Evolutionary conservation across 2,888 invertebrate species (phyloP).

Genomic region (Tinea pellionella): DNA sequence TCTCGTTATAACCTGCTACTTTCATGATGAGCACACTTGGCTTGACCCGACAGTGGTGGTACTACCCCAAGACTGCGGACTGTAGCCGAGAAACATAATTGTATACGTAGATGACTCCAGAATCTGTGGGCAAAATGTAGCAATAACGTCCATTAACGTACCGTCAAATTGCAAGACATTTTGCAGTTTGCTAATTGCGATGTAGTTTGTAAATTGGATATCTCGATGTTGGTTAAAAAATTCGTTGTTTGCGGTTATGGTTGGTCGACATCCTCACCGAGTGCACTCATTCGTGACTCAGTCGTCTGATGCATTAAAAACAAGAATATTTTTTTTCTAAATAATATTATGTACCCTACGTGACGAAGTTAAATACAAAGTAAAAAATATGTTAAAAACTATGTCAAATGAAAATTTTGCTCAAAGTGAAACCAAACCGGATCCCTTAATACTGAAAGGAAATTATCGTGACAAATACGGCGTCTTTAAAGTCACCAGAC

Average conservation of each 20-base stretch:
- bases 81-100: no score
- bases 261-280: slow-evolving; percentile 45
- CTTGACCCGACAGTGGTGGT: no score
- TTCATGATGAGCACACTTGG: no score
- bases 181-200: no score
- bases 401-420: background rate
- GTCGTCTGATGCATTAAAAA: background rate
- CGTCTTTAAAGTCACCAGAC: slow-evolving; percentile 5
- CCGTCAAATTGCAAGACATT: no score
- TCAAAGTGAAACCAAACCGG: background rate
- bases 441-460: background rate
- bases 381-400: background rate
- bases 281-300: slow-evolving; percentile 51
- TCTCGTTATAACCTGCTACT: no score
- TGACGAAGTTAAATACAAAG: background rate
- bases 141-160: no score
- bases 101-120: no score
- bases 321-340: background rate
- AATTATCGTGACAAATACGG: slow-evolving; percentile 3
- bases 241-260: slow-evolving; percentile 32
- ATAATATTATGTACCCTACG: background rate
- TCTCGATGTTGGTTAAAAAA: background rate
- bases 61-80: no score
- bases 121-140: no score
- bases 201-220: no score